Evolutionary conservation across 2,113 vertebrate species (phyloP).

Genomic region (Noturus placidus): DNA sequence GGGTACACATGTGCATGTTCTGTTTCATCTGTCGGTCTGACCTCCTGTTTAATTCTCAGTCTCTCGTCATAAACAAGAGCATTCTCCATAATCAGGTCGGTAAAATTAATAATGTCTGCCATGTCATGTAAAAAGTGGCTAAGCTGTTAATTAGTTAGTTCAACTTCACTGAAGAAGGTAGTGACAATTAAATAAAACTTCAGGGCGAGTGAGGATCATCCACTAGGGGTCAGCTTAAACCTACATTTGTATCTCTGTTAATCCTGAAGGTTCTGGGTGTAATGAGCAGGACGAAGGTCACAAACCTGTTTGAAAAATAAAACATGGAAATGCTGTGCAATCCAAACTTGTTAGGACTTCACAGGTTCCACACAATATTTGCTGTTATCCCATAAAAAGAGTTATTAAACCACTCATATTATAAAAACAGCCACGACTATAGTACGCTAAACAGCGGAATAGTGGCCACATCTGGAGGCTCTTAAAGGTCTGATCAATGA

Average conservation of each 20-base stretch:
- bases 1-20: too few species aligned
- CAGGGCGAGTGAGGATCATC: neutral
- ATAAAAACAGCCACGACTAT: neutral
- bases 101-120: neutral
- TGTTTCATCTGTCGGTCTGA: too few species aligned
- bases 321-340: neutral
- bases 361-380: neutral
- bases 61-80: too few species aligned
- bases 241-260: neutral
- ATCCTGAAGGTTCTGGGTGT: neutral
- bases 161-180: neutral
- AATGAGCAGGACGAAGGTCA: neutral
- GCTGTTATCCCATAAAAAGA: neutral
- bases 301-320: neutral
- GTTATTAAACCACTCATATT: neutral
- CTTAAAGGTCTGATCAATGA: neutral
- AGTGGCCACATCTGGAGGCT: conserved; percentile 1
- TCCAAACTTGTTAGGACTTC: neutral
- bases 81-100: too few species aligned
- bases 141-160: neutral
- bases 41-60: neutral
- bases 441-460: neutral
- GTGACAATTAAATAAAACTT: neutral
- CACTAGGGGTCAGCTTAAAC: neutral
- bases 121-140: neutral